These are phyloP conservation scores for Ypsolopha scabrella DNA, from an alignment of 2,888 invertebrate species.

Conservation along the genomic window DNA sequence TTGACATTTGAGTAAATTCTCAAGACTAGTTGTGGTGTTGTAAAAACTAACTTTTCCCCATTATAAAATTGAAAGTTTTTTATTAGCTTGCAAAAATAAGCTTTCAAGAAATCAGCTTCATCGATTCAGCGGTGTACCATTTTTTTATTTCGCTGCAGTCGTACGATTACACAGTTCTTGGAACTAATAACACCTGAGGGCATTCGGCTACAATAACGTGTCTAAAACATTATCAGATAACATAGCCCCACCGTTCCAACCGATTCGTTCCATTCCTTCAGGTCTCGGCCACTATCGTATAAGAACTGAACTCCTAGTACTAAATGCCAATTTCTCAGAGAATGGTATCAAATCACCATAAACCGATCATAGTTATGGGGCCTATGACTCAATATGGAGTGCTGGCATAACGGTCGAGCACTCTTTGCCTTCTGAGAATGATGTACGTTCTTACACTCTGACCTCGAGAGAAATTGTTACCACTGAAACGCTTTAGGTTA, in stretches of 20 bases:
- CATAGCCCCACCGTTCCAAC: background rate
- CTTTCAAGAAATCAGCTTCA: too few species aligned
- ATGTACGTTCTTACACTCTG: conserved; percentile 33
- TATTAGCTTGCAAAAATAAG: too few species aligned
- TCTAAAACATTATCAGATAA: conserved; percentile 1
- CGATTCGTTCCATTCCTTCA: conserved; percentile 8
- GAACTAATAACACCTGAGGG: background rate
- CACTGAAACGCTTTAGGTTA: conserved; percentile 5
- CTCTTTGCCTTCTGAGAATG: conserved; percentile 31
- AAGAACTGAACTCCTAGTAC: conserved; percentile 23
- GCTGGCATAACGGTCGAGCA: conserved; percentile 41
- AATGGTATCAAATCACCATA: conserved; percentile 69
- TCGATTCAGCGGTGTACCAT: too few species aligned
- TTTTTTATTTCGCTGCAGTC: background rate
- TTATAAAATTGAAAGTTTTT: too few species aligned
- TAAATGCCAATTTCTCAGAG: conserved; percentile 57
- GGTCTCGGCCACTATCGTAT: conserved; percentile 7
- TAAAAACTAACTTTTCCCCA: too few species aligned
- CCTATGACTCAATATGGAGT: conserved; percentile 45
- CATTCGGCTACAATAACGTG: background rate
- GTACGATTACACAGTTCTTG: background rate
- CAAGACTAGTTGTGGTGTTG: too few species aligned
- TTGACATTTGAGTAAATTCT: too few species aligned
- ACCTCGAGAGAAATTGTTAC: conserved; percentile 15
- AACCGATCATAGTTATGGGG: conserved; percentile 31